Evolutionary conservation across 1,140 invertebrate species (phyloP).

Genomic region (Papilio aristodemus): DNA sequence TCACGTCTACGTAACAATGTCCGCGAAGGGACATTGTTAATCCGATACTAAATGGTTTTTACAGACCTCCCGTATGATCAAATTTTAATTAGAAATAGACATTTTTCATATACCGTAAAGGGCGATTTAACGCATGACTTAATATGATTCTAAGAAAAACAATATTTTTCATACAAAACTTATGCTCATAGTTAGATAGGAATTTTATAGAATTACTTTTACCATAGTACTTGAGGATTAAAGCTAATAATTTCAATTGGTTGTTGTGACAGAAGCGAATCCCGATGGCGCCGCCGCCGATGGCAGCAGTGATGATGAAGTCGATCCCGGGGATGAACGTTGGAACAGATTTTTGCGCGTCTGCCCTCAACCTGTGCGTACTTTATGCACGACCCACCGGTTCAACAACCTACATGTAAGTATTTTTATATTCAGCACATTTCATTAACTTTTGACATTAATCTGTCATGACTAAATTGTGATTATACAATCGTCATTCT

Average conservation of each 20-base stretch:
- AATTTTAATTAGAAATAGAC: background rate
- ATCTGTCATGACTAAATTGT: too few relatives aligned
- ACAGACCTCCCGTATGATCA: background rate
- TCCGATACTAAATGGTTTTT: conserved; percentile 20
- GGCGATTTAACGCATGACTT: too few relatives aligned
- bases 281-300: conserved; percentile 42
- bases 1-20: background rate
- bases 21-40: conserved; percentile 2
- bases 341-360: conserved; percentile 41
- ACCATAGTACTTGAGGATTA: too few relatives aligned
- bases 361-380: conserved; percentile 47
- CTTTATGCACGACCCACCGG: conserved; percentile 54
- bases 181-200: too few relatives aligned
- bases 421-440: conserved; percentile 28
- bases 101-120: too few relatives aligned
- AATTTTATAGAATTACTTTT: too few relatives aligned
- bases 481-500: too few relatives aligned
- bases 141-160: too few relatives aligned
- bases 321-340: conserved; percentile 45
- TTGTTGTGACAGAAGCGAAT: conserved; percentile 40
- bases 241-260: background rate
- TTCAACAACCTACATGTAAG: conserved; percentile 66
- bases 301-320: conserved; percentile 34
- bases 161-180: too few relatives aligned
- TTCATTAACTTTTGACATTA: too few relatives aligned